Evolutionary conservation across 2,888 invertebrate genomes (phyloP).

Genomic region (Agonopterix subpropinquella): DNA sequence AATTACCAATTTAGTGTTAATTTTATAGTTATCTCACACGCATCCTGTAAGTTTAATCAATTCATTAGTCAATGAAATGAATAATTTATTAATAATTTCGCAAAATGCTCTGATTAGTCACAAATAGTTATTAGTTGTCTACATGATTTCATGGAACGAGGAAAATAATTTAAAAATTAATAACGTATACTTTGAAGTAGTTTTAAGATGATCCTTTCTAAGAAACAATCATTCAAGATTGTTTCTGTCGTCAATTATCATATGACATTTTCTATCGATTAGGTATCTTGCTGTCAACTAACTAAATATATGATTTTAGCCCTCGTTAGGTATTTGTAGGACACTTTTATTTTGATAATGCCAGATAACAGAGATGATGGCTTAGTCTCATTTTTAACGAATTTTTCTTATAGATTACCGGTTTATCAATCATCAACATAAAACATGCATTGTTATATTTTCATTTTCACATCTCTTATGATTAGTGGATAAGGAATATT

Average conservation of each 20-base stretch:
- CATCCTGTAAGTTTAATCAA: conserved; percentile 40
- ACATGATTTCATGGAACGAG: too few relatives aligned
- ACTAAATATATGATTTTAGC: conserved; percentile 53
- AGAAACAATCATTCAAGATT: neutral
- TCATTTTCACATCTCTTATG: conserved; percentile 14
- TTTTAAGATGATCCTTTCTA: too few relatives aligned
- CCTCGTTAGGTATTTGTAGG: conserved; percentile 54
- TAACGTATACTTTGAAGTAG: too few relatives aligned
- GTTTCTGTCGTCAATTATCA: conserved; percentile 7
- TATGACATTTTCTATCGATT: conserved; percentile 41
- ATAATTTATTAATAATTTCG: conserved; percentile 15
- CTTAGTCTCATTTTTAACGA: conserved; percentile 71
- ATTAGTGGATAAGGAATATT: conserved; percentile 29
- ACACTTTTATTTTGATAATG: conserved; percentile 50
- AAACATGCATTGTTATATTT: conserved; percentile 2
- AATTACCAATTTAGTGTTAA: conserved; percentile 32
- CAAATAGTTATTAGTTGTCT: too few relatives aligned
- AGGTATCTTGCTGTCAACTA: conserved; percentile 49
- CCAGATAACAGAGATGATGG: conserved; percentile 68
- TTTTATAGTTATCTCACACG: conserved; percentile 33
- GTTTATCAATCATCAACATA: conserved; percentile 27
- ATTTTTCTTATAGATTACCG: conserved; percentile 55
- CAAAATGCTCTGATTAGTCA: neutral
- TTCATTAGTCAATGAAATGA: conserved; percentile 44
- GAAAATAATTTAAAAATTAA: too few relatives aligned